Evolutionary conservation across 2,888 invertebrate genomes (phyloP), one percentile per base, ranked within the genome.

Genomic region (Cataglyphis altisquamis): DNA sequence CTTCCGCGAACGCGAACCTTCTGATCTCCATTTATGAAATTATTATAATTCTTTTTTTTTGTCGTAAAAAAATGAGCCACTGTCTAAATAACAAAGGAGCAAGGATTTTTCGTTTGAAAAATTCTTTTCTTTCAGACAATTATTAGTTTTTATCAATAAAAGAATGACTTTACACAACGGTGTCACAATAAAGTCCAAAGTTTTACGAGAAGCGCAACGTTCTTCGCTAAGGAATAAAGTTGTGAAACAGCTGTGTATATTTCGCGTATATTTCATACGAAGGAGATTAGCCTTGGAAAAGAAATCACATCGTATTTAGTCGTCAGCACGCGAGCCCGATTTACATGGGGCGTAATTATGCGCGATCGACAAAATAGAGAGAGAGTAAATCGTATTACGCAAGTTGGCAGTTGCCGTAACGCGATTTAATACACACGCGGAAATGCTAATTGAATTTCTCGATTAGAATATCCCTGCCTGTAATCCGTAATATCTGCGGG

Each of bases 391-490:
- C 60, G 29, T 48, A 78, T 78, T 70, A 70, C 78, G 48, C 78
- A 80, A 80, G 72, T 72, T 80, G 78, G 60, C 72, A 55, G 78
- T 78, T 57, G 12, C 78, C 57, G 72, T 72, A 80, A 80, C 78
- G 48, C 60, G 60, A 80, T 80, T 80, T 80, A 70, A 80, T 72
- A 48, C 60, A 80, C 72, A 60, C 25, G 72, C 72, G 70, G 72
- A 80, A 80, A 80, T 80, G 45, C 78, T 80, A 80, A 80, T 80
- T 80, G 78, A 80, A 80, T 80, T 80, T 60, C 78, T 80, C 72
- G 78, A 80, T 80, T 80, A 80, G 72, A 80, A 80, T 80, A 80
- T 80, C 72, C 60, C 45, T n/a, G 48, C 15, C 18, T 77, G 25
- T 80, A 72, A 72, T 72, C 72, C 45, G 60, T 68, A 72, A 70